These are phyloP conservation scores for Hemaris fuciformis DNA, from an alignment of 2,888 invertebrate genomes.

Conservation along the genomic window DNA sequence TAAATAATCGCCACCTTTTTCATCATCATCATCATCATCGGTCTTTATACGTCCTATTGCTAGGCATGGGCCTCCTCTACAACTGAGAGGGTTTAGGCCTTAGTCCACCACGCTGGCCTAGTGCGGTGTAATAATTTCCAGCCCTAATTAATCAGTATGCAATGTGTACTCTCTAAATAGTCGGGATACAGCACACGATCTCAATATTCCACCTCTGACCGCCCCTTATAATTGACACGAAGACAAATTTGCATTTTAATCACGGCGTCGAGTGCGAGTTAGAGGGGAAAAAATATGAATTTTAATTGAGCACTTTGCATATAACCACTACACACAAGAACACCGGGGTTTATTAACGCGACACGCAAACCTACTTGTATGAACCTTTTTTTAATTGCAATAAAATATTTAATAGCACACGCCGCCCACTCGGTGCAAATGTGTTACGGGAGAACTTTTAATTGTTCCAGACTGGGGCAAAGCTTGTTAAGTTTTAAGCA, in stretches of 20 bases:
- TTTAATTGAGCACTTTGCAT: constrained; percentile 35
- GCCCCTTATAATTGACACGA: neutral
- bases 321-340: constrained; percentile 17
- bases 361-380: neutral
- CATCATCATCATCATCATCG: no score
- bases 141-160: neutral
- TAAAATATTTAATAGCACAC: neutral
- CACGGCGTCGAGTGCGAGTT: constrained; percentile 30
- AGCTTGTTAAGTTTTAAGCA: no score
- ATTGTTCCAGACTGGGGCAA: no score
- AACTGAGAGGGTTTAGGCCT: no score
- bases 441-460: no score
- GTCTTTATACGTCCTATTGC: no score
- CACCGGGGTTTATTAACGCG: neutral
- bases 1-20: no score
- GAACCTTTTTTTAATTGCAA: neutral
- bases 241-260: constrained; percentile 40
- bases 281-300: constrained; percentile 39
- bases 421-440: neutral
- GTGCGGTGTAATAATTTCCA: no score
- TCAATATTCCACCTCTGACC: constrained; percentile 8
- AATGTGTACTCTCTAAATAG: neutral
- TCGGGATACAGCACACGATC: neutral
- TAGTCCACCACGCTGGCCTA: no score
- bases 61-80: no score